Percentiles rank a stretch among this genome's conserved stretches.
These are phyloP conservation scores for Bubo blakistoni DNA, from an alignment of 2,113 vertebrate genomes.

Conservation along the genomic window DNA sequence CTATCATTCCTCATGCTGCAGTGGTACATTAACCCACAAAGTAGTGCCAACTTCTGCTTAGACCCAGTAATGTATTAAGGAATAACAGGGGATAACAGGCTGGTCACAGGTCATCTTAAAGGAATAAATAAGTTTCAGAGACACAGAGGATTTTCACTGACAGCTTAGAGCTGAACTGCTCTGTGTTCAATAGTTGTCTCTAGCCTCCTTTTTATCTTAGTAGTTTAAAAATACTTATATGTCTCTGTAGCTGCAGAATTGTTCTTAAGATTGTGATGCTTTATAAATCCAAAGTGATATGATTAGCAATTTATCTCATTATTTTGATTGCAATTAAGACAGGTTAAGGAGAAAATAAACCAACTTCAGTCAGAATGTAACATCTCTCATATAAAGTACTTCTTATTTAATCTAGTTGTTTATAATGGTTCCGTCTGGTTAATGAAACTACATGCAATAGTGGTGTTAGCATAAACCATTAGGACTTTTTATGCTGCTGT, in stretches of 20 bases:
- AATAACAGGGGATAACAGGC: background rate
- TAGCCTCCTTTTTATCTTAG: background rate
- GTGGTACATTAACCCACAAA: background rate
- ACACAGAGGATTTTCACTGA: background rate
- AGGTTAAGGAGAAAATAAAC: background rate
- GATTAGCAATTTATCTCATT: conserved; percentile 34
- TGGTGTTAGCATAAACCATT: conserved; percentile 40
- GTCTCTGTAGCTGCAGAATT: background rate
- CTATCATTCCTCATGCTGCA: background rate
- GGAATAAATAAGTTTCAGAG: background rate
- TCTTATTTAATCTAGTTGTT: background rate
- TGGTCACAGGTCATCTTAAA: background rate
- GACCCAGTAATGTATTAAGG: background rate
- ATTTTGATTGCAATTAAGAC: conserved; percentile 48
- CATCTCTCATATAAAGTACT: background rate
- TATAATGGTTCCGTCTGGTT: background rate
- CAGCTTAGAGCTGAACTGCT: background rate
- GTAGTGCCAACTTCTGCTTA: background rate
- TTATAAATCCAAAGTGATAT: background rate
- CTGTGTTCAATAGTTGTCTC: background rate
- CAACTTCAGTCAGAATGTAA: background rate
- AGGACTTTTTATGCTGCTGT: conserved; percentile 45
- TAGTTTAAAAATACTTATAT: background rate
- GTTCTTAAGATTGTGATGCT: background rate
- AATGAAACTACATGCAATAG: conserved; percentile 17